Evolutionary conservation across 2,113 vertebrate genomes (phyloP).

Genomic region (Rhizomys pruinosus): DNA sequence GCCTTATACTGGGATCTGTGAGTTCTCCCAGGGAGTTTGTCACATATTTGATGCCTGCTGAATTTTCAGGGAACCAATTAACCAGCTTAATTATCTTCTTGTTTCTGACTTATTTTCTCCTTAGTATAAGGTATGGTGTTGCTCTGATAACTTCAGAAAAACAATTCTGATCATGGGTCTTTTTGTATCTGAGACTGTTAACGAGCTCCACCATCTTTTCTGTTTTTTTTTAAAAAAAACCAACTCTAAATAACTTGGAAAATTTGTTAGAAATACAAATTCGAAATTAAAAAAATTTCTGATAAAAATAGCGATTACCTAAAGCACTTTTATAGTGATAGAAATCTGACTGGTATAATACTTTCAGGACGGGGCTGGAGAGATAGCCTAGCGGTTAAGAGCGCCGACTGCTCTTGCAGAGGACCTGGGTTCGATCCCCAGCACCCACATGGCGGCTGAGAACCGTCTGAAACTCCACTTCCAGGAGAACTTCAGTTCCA

Average conservation of each 20-base stretch:
- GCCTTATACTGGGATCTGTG: background rate
- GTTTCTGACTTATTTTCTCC: background rate
- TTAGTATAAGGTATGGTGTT: background rate
- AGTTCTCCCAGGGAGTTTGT: background rate
- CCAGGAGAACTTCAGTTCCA: no score
- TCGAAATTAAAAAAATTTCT: no score
- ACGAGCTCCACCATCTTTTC: background rate
- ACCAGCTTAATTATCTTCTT: background rate
- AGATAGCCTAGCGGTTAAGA: no score
- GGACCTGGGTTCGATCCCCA: no score
- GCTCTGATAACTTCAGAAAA: constrained; percentile 20
- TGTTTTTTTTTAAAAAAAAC: background rate
- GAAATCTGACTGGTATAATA: background rate
- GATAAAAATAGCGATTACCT: no score
- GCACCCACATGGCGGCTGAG: no score
- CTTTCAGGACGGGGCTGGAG: no score
- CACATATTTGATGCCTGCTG: background rate
- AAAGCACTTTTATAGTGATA: background rate
- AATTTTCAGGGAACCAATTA: background rate
- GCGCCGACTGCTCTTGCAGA: no score
- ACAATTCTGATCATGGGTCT: background rate
- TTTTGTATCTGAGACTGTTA: background rate
- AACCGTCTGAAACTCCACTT: no score
- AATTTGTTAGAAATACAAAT: no score
- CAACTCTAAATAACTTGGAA: no score